phyloP scores from a whole-genome alignment of 1,140 invertebrate species.

The Centruroides sculpturatus region DNA sequence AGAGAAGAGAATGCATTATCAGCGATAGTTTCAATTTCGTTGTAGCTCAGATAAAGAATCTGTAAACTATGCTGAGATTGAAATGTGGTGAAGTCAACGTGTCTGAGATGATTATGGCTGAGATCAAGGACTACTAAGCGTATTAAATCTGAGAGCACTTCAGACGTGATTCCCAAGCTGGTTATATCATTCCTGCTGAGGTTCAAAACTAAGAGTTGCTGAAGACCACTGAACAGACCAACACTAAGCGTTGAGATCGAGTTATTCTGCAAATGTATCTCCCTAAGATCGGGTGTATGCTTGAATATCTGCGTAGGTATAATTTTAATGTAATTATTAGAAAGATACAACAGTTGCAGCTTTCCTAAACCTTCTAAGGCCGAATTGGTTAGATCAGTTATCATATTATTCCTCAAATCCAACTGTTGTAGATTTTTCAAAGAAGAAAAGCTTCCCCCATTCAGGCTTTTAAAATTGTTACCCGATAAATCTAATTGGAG shows the following conservation, averaged over 20 bases:
- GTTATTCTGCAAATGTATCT: conserved; percentile 76
- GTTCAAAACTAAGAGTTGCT: conserved; percentile 15
- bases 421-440: conserved; percentile 38
- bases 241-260: conserved; percentile 37
- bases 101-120: conserved; percentile 64
- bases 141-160: conserved; percentile 25
- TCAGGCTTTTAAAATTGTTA: conserved; percentile 47
- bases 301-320: conserved; percentile 60
- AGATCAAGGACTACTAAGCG: conserved; percentile 69
- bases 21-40: conserved; percentile 19
- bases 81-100: conserved; percentile 67
- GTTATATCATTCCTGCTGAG: conserved; percentile 12
- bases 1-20: conserved; percentile 49
- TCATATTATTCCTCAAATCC: conserved; percentile 63
- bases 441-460: conserved; percentile 16
- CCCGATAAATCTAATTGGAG: conserved; percentile 58
- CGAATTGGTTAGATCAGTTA: conserved; percentile 61
- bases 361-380: conserved; percentile 57
- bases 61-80: conserved; percentile 22
- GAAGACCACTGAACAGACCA: conserved; percentile 9
- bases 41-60: conserved; percentile 19
- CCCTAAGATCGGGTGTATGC: conserved; percentile 50
- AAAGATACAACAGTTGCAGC: conserved; percentile 63
- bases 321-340: conserved; percentile 59
- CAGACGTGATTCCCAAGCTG: conserved; percentile 7